Evolutionary conservation across 2,888 invertebrate genomes (phyloP).

Genomic region (Caenorhabditis macrosperma): DNA sequence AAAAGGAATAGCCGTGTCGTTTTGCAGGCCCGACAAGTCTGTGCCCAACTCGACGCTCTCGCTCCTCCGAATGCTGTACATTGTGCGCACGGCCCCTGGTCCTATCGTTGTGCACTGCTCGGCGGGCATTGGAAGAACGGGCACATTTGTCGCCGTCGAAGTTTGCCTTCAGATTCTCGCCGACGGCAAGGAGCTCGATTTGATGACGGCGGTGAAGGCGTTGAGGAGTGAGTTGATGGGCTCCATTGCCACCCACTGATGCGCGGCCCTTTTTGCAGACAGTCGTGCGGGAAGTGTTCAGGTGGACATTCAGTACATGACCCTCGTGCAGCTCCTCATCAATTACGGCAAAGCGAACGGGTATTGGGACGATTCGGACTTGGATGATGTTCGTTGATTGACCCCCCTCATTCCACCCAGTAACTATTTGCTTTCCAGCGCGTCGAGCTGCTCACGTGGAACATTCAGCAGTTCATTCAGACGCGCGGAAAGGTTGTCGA

Average conservation of each 20-base stretch:
- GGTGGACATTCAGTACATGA: slow-evolving; percentile 61
- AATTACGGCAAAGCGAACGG: slow-evolving; percentile 59
- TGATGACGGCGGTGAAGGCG: slow-evolving; percentile 33
- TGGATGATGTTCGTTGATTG: slow-evolving; percentile 44
- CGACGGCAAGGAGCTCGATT: slow-evolving; percentile 54
- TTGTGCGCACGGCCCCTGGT: slow-evolving; percentile 35
- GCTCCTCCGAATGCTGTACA: slow-evolving; percentile 57
- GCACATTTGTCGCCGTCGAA: slow-evolving; percentile 58
- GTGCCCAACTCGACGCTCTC: slow-evolving; percentile 45
- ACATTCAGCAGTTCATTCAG: slow-evolving; percentile 53
- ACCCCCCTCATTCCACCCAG: not conserved
- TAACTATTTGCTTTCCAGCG: too few species aligned
- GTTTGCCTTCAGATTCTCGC: slow-evolving; percentile 51
- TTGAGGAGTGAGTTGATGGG: slow-evolving; percentile 37
- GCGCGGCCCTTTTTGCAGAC: slow-evolving; percentile 9
- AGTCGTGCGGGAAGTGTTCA: slow-evolving; percentile 57
- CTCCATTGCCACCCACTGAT: not conserved
- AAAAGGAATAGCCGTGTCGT: too few species aligned
- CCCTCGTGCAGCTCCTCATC: slow-evolving; percentile 44
- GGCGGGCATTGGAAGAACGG: slow-evolving; percentile 58
- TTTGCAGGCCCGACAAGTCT: slow-evolving; percentile 51
- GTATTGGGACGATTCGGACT: slow-evolving; percentile 54
- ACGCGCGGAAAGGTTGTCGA: slow-evolving; percentile 42
- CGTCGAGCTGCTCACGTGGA: slow-evolving; percentile 56
- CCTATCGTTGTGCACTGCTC: slow-evolving; percentile 55